phyloP scores from a whole-genome alignment of 2,888 invertebrate genomes.

The Polydrusus pterygomalis region DNA sequence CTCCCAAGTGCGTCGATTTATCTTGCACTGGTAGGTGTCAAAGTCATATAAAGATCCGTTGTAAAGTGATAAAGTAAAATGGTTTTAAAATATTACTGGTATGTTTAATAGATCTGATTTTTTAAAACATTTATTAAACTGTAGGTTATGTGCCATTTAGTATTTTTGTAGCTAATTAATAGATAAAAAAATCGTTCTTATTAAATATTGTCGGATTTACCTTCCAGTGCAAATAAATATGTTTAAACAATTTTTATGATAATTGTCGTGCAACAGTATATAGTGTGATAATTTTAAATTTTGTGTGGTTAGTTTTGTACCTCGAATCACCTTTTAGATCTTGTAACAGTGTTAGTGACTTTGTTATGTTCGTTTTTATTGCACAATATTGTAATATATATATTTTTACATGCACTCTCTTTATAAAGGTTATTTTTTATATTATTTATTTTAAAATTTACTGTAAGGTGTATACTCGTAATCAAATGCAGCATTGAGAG shows the following conservation, averaged over 20 bases:
- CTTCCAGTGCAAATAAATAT: not conserved
- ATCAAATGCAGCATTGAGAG: not conserved
- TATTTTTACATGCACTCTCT: conserved; percentile 18
- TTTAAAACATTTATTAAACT: no score
- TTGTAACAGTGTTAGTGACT: conserved; percentile 44
- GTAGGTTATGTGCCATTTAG: no score
- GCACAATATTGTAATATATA: conserved; percentile 43
- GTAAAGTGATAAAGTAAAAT: no score
- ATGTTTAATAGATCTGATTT: no score
- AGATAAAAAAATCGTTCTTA: no score
- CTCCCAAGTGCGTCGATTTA: no score
- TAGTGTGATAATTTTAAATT: not conserved
- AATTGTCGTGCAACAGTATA: conserved; percentile 4
- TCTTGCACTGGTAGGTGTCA: no score
- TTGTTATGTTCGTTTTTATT: conserved; percentile 29
- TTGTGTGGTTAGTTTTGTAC: conserved; percentile 2
- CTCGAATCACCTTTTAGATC: not conserved
- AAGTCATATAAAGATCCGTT: no score
- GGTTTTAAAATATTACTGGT: no score
- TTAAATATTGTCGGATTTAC: no score
- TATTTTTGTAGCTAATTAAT: no score
- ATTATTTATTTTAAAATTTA: conserved; percentile 5
- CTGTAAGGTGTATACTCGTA: conserved; percentile 1
- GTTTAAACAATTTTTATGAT: not conserved
- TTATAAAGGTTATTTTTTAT: conserved; percentile 8